Evolutionary conservation across 2,797 vertebrate species (phyloP), one percentile per base, ranked within the genome.

Genomic region (Limnodromus scolopaceus): DNA sequence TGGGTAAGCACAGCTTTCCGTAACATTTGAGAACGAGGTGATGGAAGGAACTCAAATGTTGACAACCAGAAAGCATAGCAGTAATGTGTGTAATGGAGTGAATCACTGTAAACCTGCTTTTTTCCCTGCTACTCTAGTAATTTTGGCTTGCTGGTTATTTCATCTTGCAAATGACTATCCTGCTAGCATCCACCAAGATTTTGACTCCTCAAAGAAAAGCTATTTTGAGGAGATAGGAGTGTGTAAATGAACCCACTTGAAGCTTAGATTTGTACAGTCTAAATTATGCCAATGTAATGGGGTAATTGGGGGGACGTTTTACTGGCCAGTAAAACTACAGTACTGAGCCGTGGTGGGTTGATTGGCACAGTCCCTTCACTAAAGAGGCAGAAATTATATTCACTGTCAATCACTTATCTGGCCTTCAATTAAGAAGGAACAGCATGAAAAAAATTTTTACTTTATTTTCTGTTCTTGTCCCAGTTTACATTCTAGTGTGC

Each of bases 401-500:
- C 5, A 0, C 38, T 55, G 17, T 74, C 74, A 75, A 13, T 84
- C 64, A 23, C n/a, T 46, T 68, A 68, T 32, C 53, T 38, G 11
- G 63, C 38, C 16, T 92, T 90, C 64, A 46, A 16, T 93, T 41
- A 25, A 3, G 19, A 48, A 77, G 79, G 38, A 41, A 6, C 27
- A 46, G 6, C 4, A 2, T 34, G 36, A 61, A 32, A 53, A n/a
- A 27, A 24, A 55, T 57, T 19, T 12, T 69, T 14, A 54, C 24
- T 75, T 68, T 2, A 2, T 83, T 57, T 66, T 65, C 85, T 78
- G 15, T 66, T 71, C 53, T 76, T 75, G 45, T 84, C 92, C 65
- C 78, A 99, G 99, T 98, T 98, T 99, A 93, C 99, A 99, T 61
- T 98, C 99, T 45, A 99, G 99, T 11, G 98, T 99, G 45, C 96